Base-by-base conservation (phyloP, 92 coral and sea anemone genomes). In the Epizoanthus scotinus region DNA sequence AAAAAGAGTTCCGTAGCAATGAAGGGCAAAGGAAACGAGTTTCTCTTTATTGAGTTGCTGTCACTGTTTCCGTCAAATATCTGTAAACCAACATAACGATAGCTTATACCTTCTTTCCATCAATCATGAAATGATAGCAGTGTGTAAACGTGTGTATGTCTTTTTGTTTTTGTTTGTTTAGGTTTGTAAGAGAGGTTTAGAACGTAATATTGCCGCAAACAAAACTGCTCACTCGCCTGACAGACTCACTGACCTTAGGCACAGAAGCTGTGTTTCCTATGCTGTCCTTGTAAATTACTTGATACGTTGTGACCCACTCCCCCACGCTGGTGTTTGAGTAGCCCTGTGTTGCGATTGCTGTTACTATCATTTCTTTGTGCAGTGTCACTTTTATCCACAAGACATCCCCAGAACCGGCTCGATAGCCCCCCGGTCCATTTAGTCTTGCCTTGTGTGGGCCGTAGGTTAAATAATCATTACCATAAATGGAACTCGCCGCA, bases 371-470 rank as follows among this genome's bases (percentile, higher is more conserved):
- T 34, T 75, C 68, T 59, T 4, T 38, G 0, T 52, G 67, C 68
- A 75, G 44, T 14, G 22, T 2, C 14, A 75, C 34, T 10, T 40
- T 42, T 58, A 75, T 75, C 81, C 81, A 75, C 12, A 56, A 4
- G n/a, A n/a, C 17, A 3, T 3, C 26, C 3, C 15, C 68, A 13
- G 28, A 25, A 8, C 68, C 81, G 0, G 68, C 81, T 40, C 81
- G 55, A 75, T 58, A 75, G 27, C 81, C 81, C 0, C 81, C 81
- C 0, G 47, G 1, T 8, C 81, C 66, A 22, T 75, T 59, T 19
- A 75, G 27, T 21, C 81, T 59, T 13, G 81, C 68, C 17, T 36
- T 75, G 5, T 75, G 81, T 4, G 81, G 81, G 61, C 81, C 81
- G 31, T 75, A 75, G 19, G 15, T 36, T 8, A 40, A 3, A 6